Evolutionary conservation across 2,797 vertebrate species (phyloP).

Genomic region (Schizopygopsis malacanthus): DNA sequence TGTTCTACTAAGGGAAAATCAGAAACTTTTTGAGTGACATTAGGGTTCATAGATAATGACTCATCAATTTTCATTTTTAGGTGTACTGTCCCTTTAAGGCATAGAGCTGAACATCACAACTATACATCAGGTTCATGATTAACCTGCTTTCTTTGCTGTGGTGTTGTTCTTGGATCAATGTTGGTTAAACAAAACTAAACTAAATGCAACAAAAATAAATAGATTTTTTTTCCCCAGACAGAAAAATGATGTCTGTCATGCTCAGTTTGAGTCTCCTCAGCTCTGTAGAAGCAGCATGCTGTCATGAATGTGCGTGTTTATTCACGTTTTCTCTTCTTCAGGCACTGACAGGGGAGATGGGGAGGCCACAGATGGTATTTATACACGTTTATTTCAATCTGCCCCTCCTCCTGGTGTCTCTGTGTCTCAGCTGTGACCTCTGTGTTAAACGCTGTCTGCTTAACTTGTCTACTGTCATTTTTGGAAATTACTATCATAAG

Average conservation of each 20-base stretch:
- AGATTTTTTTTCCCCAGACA: neutral
- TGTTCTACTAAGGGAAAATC: neutral
- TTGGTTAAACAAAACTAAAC: neutral
- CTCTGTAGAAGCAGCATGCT: neutral
- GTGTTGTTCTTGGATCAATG: neutral
- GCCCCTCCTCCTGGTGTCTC: slow-evolving; percentile 41
- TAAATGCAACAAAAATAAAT: neutral
- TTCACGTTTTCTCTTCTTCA: slow-evolving; percentile 74
- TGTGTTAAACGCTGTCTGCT: slow-evolving; percentile 9
- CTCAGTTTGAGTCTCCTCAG: neutral
- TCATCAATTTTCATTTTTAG: neutral
- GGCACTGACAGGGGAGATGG: slow-evolving; percentile 73
- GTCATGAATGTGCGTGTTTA: slow-evolving; percentile 50
- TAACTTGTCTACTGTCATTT: neutral
- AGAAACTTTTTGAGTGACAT: neutral
- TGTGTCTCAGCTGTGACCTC: slow-evolving; percentile 38
- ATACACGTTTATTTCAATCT: slow-evolving; percentile 68
- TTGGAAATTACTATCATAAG: neutral
- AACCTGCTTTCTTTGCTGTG: neutral
- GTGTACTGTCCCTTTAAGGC: slow-evolving; percentile 18
- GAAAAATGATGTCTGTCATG: neutral
- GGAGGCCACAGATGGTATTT: slow-evolving; percentile 78
- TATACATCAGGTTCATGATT: neutral
- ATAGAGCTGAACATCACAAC: neutral
- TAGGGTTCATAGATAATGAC: neutral